A percentile compares a stretch with the other conserved stretches of the same genome.
Conservation (phyloP, 2,113 vertebrate species). For the Macaca nemestrina region DNA sequence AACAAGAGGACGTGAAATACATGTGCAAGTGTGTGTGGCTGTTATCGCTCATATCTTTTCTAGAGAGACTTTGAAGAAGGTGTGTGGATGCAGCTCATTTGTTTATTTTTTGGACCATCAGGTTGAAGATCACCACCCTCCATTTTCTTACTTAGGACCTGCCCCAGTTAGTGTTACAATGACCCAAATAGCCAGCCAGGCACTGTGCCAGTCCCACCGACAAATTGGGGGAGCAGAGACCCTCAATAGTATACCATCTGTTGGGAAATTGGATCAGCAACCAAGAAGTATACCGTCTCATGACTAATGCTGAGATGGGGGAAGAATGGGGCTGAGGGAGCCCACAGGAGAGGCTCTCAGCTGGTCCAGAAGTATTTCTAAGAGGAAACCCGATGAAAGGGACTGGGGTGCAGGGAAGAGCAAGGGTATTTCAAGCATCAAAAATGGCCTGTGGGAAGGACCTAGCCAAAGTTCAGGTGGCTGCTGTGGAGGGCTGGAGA, state of each 20-base stretch:
- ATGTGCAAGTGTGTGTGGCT: background rate
- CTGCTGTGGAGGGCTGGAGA: background rate
- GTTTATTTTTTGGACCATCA: background rate
- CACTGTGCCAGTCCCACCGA: background rate
- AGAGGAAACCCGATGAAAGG: background rate
- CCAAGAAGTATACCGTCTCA: background rate
- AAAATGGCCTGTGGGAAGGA: background rate
- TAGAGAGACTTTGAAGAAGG: conserved; percentile 8
- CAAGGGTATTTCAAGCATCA: background rate
- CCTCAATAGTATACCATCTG: background rate
- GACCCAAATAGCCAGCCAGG: background rate
- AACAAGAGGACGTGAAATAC: background rate
- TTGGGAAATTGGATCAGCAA: background rate
- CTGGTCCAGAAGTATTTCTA: background rate
- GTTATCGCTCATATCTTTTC: background rate
- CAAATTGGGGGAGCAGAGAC: background rate
- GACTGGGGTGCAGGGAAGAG: background rate
- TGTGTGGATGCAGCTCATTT: background rate
- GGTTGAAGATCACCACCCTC: background rate
- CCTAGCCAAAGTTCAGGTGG: background rate
- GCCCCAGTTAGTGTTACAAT: background rate
- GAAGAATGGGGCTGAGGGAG: background rate
- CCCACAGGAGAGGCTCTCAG: accelerated
- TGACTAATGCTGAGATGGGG: background rate
- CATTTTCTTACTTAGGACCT: background rate